Base-by-base conservation (phyloP, 2,888 invertebrate genomes). In the Amaurobius ferox region DNA sequence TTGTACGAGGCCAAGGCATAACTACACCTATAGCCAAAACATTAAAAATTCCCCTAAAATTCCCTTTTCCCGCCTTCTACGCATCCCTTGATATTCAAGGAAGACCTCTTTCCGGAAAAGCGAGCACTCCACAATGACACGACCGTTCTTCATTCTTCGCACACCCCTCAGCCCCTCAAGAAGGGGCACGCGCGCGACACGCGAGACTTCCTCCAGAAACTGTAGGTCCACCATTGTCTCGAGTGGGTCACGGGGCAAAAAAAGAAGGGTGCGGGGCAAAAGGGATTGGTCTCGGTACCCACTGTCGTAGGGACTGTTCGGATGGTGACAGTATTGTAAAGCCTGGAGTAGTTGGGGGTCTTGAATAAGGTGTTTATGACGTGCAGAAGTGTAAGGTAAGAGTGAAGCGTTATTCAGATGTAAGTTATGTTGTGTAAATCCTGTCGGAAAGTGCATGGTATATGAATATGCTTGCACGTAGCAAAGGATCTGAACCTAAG, bases 141-240 rank as follows among this genome's bases (percentile, higher is more conserved):
- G 29, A 73, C 67, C 80, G 67, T 80, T 73, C 55, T n/a, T 67
- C 32, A 55, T 30, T 32, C 32, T 40, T 16, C 26, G 39, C 40
- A 11, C 28, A 29, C 68, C 68, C 39, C 30, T 40, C 16, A 48
- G 48, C 26, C 67, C 26, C 23, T 16, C 23, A 30, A 9, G 35
- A 29, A 30, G 78, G 78, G 85, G 78, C 85, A 86, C 85, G 78
- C 73, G 85, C 78, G 73, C 79, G 73, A 68, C 85, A 86, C 85
- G 79, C 72, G 78, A 68, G 55, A 66, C 40, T 61, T 77, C 85
- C 66, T 70, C 55, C 28, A 19, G 29, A 39, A 61, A 30, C 28
- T 23, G 55, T 26, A 28, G 67, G 72, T 5, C 44, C 40, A 55
- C 71, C 29, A 28, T 28, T 28, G 19, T 44, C 5, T 64, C 77